Evolutionary conservation across 2,797 vertebrate species (phyloP).

Genomic region (Myotis vivesi): DNA sequence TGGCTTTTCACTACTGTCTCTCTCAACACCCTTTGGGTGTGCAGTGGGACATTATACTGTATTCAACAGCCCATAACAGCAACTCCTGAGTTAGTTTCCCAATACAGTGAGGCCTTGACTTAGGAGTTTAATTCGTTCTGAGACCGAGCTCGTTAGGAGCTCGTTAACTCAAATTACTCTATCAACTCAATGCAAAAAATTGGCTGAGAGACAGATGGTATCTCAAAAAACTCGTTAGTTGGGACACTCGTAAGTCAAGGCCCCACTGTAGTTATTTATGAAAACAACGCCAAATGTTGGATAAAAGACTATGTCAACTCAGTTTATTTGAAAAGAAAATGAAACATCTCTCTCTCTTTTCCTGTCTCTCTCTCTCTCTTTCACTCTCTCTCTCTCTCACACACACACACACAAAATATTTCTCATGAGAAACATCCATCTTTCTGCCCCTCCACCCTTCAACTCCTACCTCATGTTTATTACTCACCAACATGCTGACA

Average conservation of each 20-base stretch:
- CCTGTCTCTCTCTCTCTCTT: not conserved
- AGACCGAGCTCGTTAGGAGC: too few species aligned
- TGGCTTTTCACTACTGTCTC: not conserved
- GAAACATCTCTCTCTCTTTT: not conserved
- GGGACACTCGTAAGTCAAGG: too few species aligned
- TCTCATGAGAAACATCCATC: not conserved
- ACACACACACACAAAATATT: not conserved
- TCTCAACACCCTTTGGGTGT: not conserved
- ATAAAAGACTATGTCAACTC: too few species aligned
- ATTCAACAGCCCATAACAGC: not conserved
- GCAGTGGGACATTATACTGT: not conserved
- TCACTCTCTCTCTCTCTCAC: not conserved
- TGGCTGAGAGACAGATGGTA: too few species aligned
- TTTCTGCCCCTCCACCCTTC: not conserved
- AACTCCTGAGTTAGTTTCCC: not conserved
- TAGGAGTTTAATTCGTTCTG: too few species aligned
- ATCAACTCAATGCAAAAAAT: too few species aligned
- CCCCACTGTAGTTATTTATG: not conserved
- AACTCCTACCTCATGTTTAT: too few species aligned
- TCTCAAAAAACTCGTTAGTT: too few species aligned
- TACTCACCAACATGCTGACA: not conserved
- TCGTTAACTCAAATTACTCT: too few species aligned
- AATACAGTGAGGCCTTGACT: too few species aligned
- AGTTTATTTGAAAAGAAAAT: not conserved
- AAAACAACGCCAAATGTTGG: not conserved